Conservation (phyloP, 2,797 vertebrate genomes). For the Tenualosa ilisha region DNA sequence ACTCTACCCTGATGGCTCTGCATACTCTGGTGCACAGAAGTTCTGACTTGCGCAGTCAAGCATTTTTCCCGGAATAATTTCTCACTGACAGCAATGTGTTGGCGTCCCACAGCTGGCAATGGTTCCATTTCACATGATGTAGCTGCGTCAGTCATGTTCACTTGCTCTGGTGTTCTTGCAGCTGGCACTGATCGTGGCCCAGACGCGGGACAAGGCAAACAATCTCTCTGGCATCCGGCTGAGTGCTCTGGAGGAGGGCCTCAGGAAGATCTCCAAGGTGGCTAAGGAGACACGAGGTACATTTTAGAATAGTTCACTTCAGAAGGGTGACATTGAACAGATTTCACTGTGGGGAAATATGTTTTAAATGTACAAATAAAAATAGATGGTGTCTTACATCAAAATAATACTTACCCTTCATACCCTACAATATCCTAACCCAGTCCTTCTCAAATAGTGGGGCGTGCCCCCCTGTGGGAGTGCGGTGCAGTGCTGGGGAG, state of each 20-base stretch:
- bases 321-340: background rate
- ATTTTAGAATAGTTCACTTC: background rate
- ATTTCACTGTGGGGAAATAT: background rate
- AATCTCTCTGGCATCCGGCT: slow-evolving; percentile 86
- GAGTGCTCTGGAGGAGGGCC: slow-evolving; percentile 82
- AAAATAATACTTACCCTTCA: too few species aligned
- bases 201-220: slow-evolving; percentile 83
- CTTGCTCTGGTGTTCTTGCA: slow-evolving; percentile 61
- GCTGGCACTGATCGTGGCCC: slow-evolving; percentile 89
- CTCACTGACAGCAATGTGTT: too few species aligned
- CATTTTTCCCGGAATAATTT: too few species aligned
- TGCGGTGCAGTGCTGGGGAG: too few species aligned
- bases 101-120: too few species aligned
- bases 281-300: slow-evolving; percentile 84
- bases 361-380: background rate
- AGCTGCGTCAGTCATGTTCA: background rate
- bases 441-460: too few species aligned
- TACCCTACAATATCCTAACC: too few species aligned
- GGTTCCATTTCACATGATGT: too few species aligned
- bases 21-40: background rate
- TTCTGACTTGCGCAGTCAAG: background rate
- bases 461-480: too few species aligned
- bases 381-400: too few species aligned
- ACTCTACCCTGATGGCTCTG: too few species aligned
- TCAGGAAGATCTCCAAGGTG: slow-evolving; percentile 83